A percentile compares a stretch with the other conserved stretches of the same genome.
Conservation (phyloP, 2,888 invertebrate genomes). For the Saturnia japonica region DNA sequence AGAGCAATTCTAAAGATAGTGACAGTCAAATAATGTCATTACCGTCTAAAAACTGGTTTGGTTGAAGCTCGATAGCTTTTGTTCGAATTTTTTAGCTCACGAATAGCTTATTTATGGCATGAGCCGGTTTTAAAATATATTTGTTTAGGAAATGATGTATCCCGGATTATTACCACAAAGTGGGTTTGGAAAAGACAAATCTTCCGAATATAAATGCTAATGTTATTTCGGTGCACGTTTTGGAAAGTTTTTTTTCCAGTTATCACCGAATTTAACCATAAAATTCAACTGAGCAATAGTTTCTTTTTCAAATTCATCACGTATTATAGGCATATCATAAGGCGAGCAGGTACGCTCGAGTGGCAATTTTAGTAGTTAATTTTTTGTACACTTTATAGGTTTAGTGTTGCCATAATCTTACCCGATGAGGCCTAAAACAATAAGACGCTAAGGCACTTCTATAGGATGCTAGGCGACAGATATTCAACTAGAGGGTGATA, state of each 20-base stretch:
- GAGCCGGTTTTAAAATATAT: no score
- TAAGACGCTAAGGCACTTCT: neutral
- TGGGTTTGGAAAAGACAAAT: neutral
- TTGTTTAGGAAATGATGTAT: no score
- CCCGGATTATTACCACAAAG: no score
- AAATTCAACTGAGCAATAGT: slow-evolving; percentile 15
- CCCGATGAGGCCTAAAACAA: neutral
- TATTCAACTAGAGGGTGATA: no score
- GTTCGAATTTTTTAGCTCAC: no score
- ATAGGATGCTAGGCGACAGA: no score
- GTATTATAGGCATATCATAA: neutral
- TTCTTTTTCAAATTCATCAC: neutral
- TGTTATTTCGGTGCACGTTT: slow-evolving; percentile 17
- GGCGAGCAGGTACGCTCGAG: neutral
- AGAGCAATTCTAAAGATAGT: no score
- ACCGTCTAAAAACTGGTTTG: no score
- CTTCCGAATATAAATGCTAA: neutral
- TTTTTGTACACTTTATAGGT: neutral
- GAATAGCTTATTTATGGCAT: no score
- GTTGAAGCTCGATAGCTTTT: no score
- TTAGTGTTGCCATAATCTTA: neutral
- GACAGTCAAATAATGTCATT: no score
- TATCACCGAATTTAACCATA: slow-evolving; percentile 18
- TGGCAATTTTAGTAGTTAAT: neutral
- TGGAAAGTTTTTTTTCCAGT: slow-evolving; percentile 16